Base-by-base conservation (phyloP, 2,888 invertebrate genomes). In the Galerucella nymphaeae region DNA sequence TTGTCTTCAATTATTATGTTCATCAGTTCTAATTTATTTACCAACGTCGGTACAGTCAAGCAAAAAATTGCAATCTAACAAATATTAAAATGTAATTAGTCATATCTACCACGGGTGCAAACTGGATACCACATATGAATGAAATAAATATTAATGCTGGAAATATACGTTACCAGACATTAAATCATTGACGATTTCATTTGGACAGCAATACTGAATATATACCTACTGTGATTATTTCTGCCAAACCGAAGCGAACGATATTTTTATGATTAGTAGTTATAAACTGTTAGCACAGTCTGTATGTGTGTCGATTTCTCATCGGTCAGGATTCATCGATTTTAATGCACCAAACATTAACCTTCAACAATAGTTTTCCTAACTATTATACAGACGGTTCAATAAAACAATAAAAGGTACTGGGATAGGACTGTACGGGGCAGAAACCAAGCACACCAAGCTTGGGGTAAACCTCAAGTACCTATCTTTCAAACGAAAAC, bases 221-320 rank as follows among this genome's bases (percentile, higher is more conserved):
- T 65, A 42, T 62, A 18, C 53, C 53, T 53, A 58, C 68, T 65
- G 55, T 64, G 69, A 68, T 69, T 72, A 72, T 72, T 72, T 72
- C 65, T 69, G 72, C 20, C 18, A 55, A 68, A 53, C 64, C 64
- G 61, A 50, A 61, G 65, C 65, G 53, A 58, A 57, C 67, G 72
- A 59, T 72, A 72, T 72, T 72, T 72, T 72, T 72, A 65, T 69
- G 59, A 72, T 72, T 72, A 72, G 68, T 23, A 72, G 68, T 23
- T 65, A 64, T 65, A 65, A 69, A 72, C 59, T 72, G 68, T 50
- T 62, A 62, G 61, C n/a, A 42, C 61, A 42, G 61, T 62, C 42
- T 38, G 8, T 16, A 13, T 42, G 42, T 62, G 42, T 41, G 16
- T 50, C n/a, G 8, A 50, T n/a, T n/a, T 10, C 45, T 45, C 14